These are phyloP conservation scores for Drosophila quadrilineata DNA, from an alignment of 1,140 invertebrate species.

Conservation along the genomic window DNA sequence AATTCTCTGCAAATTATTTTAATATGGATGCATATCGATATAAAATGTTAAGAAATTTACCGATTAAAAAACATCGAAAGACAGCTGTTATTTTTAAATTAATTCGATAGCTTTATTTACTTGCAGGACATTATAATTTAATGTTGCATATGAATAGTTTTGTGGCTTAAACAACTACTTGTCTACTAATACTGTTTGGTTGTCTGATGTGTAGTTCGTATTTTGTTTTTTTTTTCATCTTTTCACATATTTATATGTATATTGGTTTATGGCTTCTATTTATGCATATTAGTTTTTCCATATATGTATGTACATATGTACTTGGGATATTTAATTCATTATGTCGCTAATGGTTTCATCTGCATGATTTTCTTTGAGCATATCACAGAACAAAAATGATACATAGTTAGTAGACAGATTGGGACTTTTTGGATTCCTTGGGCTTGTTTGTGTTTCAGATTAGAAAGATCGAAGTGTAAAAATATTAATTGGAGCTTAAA, in stretches of 20 bases:
- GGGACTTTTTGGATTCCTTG: constrained; percentile 12
- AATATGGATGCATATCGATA: constrained; percentile 4
- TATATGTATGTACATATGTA: no score
- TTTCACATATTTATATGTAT: constrained; percentile 13
- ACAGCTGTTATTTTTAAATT: constrained; percentile 24
- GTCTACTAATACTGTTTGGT: constrained; percentile 49
- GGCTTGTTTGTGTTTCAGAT: constrained; percentile 26
- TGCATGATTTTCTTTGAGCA: constrained; percentile 67
- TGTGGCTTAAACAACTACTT: constrained; percentile 41
- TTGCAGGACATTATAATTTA: constrained; percentile 37
- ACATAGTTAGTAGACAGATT: constrained; percentile 59
- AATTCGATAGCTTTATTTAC: constrained; percentile 38
- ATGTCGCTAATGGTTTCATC: constrained; percentile 33
- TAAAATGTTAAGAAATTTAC: no score
- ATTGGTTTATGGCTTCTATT: constrained; percentile 23
- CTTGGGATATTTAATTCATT: constrained; percentile 3
- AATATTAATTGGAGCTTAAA: constrained; percentile 66
- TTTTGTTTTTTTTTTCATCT: constrained; percentile 17
- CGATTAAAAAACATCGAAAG: no score
- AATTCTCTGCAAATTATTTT: not conserved
- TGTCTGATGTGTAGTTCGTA: constrained; percentile 42
- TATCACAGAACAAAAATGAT: constrained; percentile 79
- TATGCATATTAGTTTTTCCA: constrained; percentile 19
- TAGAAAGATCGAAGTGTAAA: constrained; percentile 60
- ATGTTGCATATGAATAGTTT: constrained; percentile 42